Conservation (phyloP, 2,113 vertebrate species). For the Xerus inauris region DNA sequence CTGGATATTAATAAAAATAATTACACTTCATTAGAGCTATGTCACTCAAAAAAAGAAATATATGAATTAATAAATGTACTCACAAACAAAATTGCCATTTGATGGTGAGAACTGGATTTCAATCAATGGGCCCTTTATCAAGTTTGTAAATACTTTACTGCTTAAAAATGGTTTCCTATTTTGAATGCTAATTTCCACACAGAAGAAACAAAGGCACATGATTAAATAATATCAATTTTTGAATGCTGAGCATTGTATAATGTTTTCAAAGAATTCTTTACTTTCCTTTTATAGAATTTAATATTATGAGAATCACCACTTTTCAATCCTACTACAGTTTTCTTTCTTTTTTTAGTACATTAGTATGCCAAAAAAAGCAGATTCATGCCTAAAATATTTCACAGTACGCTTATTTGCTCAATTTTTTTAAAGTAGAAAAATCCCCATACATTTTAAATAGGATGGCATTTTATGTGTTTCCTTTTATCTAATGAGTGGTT, state of each 20-base stretch:
- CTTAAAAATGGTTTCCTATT: background rate
- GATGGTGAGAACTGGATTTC: conserved; percentile 41
- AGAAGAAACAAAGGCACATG: background rate
- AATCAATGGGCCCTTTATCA: conserved; percentile 52
- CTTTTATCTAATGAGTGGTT: conserved; percentile 23
- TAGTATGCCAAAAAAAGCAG: background rate
- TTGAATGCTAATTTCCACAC: conserved; percentile 18
- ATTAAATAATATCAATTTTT: conserved; percentile 48
- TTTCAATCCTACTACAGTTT: background rate
- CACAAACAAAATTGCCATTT: conserved; percentile 36
- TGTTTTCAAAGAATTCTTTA: conserved; percentile 41
- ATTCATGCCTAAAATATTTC: conserved; percentile 21
- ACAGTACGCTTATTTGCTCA: background rate
- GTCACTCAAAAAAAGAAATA: conserved; percentile 15
- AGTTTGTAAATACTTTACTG: conserved; percentile 53
- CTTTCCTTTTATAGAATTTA: conserved; percentile 44
- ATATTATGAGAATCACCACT: background rate
- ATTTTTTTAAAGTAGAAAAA: background rate
- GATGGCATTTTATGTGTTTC: conserved; percentile 30
- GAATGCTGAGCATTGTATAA: background rate
- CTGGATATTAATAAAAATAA: conserved; percentile 48
- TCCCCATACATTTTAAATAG: background rate
- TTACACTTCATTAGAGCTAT: background rate
- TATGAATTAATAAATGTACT: conserved; percentile 56
- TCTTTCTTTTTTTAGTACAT: background rate